These are phyloP conservation scores for Cataglyphis livida DNA, from an alignment of 2,888 invertebrate species.

Conservation along the genomic window DNA sequence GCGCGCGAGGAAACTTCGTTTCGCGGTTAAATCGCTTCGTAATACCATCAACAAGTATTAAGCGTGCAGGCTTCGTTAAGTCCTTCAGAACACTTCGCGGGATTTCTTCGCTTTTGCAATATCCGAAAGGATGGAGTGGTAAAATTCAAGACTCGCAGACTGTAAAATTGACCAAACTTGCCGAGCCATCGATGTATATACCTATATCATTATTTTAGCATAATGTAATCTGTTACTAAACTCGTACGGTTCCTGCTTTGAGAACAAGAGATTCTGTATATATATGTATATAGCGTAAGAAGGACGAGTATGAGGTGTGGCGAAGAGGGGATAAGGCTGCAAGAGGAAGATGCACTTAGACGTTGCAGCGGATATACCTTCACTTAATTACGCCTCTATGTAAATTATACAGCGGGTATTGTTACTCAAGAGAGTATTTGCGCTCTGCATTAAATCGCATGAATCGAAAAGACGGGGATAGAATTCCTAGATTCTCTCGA, in stretches of 20 bases:
- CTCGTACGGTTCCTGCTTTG: neutral
- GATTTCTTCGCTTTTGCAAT: slow-evolving; percentile 17
- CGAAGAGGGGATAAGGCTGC: neutral
- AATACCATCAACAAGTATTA: slow-evolving; percentile 38
- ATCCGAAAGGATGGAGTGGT: neutral
- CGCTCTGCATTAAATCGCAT: neutral
- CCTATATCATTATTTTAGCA: slow-evolving; percentile 14
- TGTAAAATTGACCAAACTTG: slow-evolving; percentile 25
- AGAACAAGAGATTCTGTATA: neutral
- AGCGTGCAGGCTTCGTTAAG: slow-evolving; percentile 4
- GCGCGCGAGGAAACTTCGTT: slow-evolving; percentile 49
- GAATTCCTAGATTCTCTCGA: neutral
- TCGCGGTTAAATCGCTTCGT: slow-evolving; percentile 25
- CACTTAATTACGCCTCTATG: slow-evolving; percentile 10
- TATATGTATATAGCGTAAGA: neutral
- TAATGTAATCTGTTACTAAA: slow-evolving; percentile 22
- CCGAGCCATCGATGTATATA: neutral
- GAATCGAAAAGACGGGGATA: neutral
- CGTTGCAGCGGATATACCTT: neutral
- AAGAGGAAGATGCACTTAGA: slow-evolving; percentile 15
- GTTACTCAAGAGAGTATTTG: neutral
- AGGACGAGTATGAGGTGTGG: neutral
- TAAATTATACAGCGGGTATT: slow-evolving; percentile 2
- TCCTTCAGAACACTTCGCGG: neutral
- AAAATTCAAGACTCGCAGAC: neutral